A percentile compares a stretch with the other conserved stretches of the same genome.
Evolutionary conservation across 2,797 vertebrate genomes (phyloP).

Genomic region (Chaetophractus vellerosus): DNA sequence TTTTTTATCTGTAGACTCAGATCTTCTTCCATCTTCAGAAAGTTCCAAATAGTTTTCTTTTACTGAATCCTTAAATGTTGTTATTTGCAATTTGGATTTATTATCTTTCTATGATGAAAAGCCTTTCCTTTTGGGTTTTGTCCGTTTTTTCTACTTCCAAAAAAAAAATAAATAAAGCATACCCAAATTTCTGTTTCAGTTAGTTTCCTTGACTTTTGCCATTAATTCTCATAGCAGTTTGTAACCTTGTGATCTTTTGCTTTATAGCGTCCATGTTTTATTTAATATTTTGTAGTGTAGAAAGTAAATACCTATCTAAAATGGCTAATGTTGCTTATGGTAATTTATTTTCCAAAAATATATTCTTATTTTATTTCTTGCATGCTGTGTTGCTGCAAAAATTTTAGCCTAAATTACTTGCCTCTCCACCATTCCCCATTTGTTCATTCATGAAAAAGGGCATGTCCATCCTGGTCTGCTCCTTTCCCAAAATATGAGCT

Average conservation of each 20-base stretch:
- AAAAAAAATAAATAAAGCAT: not conserved
- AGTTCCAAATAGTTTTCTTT: not conserved
- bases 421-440: not conserved
- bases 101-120: not conserved
- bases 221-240: not conserved
- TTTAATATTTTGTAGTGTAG: not conserved
- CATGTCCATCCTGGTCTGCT: not conserved
- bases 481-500: too few species aligned
- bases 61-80: not conserved
- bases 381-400: not conserved
- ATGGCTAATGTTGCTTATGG: not conserved
- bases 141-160: not conserved
- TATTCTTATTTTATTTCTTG: conserved; percentile 1
- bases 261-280: not conserved
- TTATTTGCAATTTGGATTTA: not conserved
- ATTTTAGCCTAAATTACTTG: not conserved
- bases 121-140: not conserved
- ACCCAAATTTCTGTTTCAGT: not conserved
- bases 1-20: not conserved
- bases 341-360: not conserved
- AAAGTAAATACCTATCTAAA: not conserved
- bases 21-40: not conserved
- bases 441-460: not conserved
- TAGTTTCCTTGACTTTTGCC: not conserved
- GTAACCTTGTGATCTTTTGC: not conserved